Percentiles rank a stretch among this genome's conserved stretches.
These are phyloP conservation scores for Garra rufa DNA, from an alignment of 2,113 vertebrate genomes.

Conservation along the genomic window DNA sequence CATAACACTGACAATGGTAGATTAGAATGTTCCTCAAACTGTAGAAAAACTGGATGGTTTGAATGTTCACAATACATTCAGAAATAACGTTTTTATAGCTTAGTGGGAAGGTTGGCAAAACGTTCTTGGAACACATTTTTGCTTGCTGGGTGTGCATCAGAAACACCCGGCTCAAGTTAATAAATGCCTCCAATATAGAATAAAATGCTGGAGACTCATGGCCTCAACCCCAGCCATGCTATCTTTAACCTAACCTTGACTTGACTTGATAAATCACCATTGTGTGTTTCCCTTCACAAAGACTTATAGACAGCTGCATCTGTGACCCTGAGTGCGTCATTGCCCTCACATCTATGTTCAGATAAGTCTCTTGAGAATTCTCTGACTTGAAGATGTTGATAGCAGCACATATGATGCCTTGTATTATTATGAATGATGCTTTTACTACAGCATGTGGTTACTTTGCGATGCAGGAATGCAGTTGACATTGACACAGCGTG, in stretches of 20 bases:
- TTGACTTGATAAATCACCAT: slow-evolving; percentile 31
- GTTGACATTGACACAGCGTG: slow-evolving; percentile 25
- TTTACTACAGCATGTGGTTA: slow-evolving; percentile 4
- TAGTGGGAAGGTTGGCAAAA: no score
- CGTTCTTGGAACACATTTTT: no score
- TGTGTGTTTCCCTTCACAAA: background rate
- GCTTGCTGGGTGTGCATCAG: background rate
- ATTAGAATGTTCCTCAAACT: no score
- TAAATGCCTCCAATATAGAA: slow-evolving; percentile 19
- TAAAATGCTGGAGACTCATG: background rate
- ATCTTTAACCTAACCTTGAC: slow-evolving; percentile 37
- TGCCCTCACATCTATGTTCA: slow-evolving; percentile 19
- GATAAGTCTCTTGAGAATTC: slow-evolving; percentile 25
- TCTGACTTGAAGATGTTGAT: background rate
- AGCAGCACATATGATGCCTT: slow-evolving; percentile 7
- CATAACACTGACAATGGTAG: no score
- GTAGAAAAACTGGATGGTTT: no score
- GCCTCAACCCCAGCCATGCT: background rate
- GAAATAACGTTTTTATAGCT: no score
- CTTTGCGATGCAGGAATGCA: background rate
- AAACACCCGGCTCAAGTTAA: background rate
- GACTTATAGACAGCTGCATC: background rate
- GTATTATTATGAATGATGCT: slow-evolving; percentile 18
- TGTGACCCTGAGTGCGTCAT: slow-evolving; percentile 26
- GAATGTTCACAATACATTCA: no score